phyloP scores from a whole-genome alignment of 2,888 invertebrate species.

The Dromius quadrimaculatus region DNA sequence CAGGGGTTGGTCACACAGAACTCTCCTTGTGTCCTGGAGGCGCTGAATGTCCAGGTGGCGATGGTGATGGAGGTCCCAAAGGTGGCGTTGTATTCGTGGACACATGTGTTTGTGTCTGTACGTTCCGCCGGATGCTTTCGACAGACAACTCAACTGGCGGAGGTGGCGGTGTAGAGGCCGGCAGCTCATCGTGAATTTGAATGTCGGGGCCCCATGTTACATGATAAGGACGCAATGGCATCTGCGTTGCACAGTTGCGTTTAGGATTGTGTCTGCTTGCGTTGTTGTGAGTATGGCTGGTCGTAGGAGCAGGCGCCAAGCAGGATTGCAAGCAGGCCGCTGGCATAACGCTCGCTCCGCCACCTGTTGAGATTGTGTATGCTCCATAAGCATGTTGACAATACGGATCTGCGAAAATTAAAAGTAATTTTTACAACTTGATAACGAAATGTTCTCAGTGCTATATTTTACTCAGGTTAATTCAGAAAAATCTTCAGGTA shows the following conservation, averaged over 20 bases:
- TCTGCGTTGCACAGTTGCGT: conserved; percentile 66
- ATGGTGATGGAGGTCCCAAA: conserved; percentile 53
- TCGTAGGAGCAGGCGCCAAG: conserved; percentile 59
- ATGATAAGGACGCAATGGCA: conserved; percentile 67
- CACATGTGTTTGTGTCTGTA: conserved; percentile 44
- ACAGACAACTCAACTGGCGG: conserved; percentile 41
- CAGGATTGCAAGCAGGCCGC: conserved; percentile 54
- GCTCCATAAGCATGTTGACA: conserved; percentile 58
- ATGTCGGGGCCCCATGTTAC: conserved; percentile 67
- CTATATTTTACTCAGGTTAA: no score
- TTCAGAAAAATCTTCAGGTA: no score
- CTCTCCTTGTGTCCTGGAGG: conserved; percentile 67
- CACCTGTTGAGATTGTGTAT: conserved; percentile 62
- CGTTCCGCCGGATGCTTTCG: conserved; percentile 43
- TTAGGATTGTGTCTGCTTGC: conserved; percentile 64
- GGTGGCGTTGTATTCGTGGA: conserved; percentile 57
- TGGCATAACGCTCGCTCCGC: conserved; percentile 62
- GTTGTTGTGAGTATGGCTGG: conserved; percentile 61
- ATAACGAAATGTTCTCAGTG: no score
- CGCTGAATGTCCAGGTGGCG: conserved; percentile 62
- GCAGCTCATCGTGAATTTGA: conserved; percentile 63
- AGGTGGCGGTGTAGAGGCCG: conserved; percentile 37
- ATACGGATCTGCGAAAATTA: conserved; percentile 47
- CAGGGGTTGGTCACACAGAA: conserved; percentile 62
- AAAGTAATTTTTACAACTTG: no score